phyloP scores from a whole-genome alignment of 2,113 vertebrate genomes.

The Anhinga rufa region DNA sequence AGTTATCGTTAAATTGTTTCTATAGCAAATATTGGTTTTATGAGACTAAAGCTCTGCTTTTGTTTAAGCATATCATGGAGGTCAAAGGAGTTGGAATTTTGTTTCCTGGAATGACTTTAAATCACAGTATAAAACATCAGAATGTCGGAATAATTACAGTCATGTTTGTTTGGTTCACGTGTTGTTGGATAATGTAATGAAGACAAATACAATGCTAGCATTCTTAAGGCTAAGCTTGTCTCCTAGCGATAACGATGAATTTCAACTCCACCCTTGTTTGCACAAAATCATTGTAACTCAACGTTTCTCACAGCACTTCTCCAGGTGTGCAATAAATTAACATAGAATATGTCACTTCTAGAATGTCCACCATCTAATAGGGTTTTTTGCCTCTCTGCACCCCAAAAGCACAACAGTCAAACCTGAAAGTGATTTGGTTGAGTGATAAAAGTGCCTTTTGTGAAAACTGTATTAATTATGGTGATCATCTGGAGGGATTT shows the following conservation, averaged over 20 bases:
- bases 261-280: slow-evolving; percentile 26
- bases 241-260: neutral
- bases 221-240: neutral
- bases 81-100: neutral
- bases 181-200: neutral
- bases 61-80: neutral
- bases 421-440: neutral
- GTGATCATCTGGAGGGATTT: neutral
- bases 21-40: slow-evolving; percentile 22
- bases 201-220: neutral
- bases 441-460: neutral
- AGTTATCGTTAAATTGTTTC: neutral
- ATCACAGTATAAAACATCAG: neutral
- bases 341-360: neutral
- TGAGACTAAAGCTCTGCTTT: neutral
- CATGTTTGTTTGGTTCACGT: neutral
- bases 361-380: neutral
- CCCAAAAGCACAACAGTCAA: neutral
- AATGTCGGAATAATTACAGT: slow-evolving; percentile 6
- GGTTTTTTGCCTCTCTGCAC: neutral
- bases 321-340: neutral
- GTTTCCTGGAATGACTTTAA: neutral
- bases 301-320: neutral
- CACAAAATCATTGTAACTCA: neutral
- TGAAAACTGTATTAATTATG: neutral